Evolutionary conservation across 2,888 invertebrate genomes (phyloP).

Genomic region (Linhomoeus sp.): DNA sequence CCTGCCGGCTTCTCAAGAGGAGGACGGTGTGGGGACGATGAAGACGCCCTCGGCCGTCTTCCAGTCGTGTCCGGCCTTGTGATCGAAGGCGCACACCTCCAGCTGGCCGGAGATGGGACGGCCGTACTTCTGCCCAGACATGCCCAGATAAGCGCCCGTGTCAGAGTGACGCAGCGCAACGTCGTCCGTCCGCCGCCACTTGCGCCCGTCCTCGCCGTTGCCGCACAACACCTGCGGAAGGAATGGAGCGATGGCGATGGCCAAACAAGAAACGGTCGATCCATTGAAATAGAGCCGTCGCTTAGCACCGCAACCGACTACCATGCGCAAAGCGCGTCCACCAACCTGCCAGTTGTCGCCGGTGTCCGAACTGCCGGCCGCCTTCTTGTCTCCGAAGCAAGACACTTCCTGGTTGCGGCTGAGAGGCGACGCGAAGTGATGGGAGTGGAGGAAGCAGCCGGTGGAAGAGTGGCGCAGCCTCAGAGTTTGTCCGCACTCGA

Average conservation of each 20-base stretch:
- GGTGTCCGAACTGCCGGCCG: slow-evolving; percentile 86
- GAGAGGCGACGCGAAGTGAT: slow-evolving; percentile 78
- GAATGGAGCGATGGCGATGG: too few relatives aligned
- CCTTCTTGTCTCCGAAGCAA: slow-evolving; percentile 47
- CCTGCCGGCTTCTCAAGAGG: slow-evolving; percentile 71
- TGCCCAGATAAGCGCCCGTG: slow-evolving; percentile 51
- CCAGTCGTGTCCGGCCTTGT: slow-evolving; percentile 61
- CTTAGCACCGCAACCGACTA: too few relatives aligned
- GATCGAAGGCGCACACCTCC: slow-evolving; percentile 53
- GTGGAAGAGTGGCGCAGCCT: slow-evolving; percentile 72
- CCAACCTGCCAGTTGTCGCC: slow-evolving; percentile 38
- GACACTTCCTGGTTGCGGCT: slow-evolving; percentile 77
- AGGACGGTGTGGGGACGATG: slow-evolving; percentile 34
- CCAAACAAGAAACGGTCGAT: too few relatives aligned
- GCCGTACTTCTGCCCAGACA: slow-evolving; percentile 77
- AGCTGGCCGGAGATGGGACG: slow-evolving; percentile 87
- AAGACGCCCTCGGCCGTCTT: slow-evolving; percentile 76
- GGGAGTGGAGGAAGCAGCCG: slow-evolving; percentile 83
- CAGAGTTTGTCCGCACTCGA: slow-evolving; percentile 67
- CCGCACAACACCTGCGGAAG: slow-evolving; percentile 31
- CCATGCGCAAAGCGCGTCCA: too few relatives aligned
- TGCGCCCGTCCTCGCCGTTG: slow-evolving; percentile 56
- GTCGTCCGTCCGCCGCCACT: slow-evolving; percentile 62
- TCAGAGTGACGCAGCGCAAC: slow-evolving; percentile 71
- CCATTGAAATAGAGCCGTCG: too few relatives aligned